Conservation (phyloP, 2,113 vertebrate species). For the Mormyrus lacerda region DNA sequence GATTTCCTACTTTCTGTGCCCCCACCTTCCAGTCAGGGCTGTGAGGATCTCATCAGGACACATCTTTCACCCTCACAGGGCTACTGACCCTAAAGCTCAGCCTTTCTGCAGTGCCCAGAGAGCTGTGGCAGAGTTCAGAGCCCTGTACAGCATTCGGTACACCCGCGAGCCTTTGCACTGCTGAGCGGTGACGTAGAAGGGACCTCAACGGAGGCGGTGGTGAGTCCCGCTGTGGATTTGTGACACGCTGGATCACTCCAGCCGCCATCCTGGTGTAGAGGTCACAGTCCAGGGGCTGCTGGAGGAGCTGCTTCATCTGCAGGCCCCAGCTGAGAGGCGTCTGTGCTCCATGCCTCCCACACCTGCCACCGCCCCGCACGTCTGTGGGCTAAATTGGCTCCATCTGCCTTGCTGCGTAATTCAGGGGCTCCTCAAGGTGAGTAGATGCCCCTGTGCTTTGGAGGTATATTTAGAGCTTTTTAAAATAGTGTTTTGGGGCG, state of each 20-base stretch:
- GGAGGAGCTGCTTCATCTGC: not conserved
- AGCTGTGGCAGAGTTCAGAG: not conserved
- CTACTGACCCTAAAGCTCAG: not conserved
- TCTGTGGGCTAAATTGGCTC: not conserved
- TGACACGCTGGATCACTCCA: not conserved
- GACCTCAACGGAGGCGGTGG: not conserved
- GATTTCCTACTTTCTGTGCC: not conserved
- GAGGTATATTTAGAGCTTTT: constrained; percentile 11
- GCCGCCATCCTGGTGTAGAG: not conserved
- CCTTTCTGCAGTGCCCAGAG: not conserved
- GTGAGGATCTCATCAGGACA: not conserved
- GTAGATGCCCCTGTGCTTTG: not conserved
- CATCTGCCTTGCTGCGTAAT: constrained; percentile 1
- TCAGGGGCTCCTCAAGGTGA: not conserved
- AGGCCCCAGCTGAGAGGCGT: not conserved
- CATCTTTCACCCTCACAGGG: not conserved
- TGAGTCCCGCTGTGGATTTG: not conserved
- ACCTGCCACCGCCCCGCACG: not conserved
- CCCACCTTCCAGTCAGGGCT: not conserved
- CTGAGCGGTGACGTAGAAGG: not conserved
- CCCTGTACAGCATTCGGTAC: not conserved
- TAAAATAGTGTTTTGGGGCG: not conserved
- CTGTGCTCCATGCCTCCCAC: not conserved
- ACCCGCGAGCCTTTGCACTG: not conserved
- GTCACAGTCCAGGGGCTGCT: not conserved